phyloP scores from a whole-genome alignment of 2,888 invertebrate species.

The Clitarchus hookeri region DNA sequence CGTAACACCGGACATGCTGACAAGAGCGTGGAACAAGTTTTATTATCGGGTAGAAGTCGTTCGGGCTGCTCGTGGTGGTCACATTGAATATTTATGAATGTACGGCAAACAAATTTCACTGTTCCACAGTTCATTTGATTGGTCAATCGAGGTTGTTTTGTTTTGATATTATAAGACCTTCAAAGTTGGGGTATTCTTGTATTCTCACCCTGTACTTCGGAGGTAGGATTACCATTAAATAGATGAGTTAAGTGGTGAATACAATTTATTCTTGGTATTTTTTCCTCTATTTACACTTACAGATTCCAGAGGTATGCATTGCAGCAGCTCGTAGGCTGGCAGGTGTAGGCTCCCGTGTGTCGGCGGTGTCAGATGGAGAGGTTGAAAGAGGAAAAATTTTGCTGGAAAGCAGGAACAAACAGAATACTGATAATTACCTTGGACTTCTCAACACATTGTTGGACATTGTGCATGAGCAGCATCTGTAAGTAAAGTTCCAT shows the following conservation, averaged over 20 bases:
- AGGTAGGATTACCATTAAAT: too few species aligned
- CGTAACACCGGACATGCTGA: too few species aligned
- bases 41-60: too few species aligned
- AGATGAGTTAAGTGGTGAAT: background rate
- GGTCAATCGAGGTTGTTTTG: too few species aligned
- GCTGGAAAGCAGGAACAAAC: constrained; percentile 54
- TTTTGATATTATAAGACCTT: too few species aligned
- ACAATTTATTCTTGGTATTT: background rate
- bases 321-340: constrained; percentile 58
- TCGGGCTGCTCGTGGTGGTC: too few species aligned
- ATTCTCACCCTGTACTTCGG: too few species aligned
- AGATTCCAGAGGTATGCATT: constrained; percentile 60
- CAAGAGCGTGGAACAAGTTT: too few species aligned
- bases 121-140: too few species aligned
- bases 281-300: constrained; percentile 33
- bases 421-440: constrained; percentile 59
- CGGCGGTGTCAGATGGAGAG: constrained; percentile 50
- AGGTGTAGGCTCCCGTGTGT: constrained; percentile 51
- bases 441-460: constrained; percentile 56
- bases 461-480: constrained; percentile 4
- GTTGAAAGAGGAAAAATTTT: constrained; percentile 52
- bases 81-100: too few species aligned
- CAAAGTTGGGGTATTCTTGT: too few species aligned
- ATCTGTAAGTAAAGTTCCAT: background rate
- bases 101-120: too few species aligned